These are phyloP conservation scores for Hystrix brachyura DNA, from an alignment of 2,113 vertebrate species.

Conservation along the genomic window DNA sequence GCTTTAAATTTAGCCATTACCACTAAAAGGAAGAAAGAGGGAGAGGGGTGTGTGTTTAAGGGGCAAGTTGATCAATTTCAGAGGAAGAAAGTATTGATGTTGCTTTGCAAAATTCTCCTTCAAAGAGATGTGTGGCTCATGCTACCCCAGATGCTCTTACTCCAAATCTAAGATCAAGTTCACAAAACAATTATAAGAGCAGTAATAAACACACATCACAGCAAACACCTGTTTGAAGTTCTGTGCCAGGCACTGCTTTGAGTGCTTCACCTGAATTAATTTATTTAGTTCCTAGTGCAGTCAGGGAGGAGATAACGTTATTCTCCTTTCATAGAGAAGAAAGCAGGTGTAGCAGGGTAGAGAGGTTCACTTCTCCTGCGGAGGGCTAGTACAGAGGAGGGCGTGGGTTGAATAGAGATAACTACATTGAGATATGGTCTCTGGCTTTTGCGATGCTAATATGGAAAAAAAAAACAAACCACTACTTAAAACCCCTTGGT, in stretches of 20 bases:
- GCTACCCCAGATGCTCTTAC: neutral
- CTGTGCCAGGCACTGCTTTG: neutral
- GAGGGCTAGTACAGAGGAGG: neutral
- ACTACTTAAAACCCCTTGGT: neutral
- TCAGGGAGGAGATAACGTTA: neutral
- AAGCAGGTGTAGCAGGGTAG: neutral
- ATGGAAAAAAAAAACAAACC: neutral
- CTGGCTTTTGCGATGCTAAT: neutral
- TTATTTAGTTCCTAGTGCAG: neutral
- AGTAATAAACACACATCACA: neutral
- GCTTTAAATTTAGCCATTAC: neutral
- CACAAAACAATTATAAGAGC: neutral
- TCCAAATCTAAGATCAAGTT: neutral
- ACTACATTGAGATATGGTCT: neutral
- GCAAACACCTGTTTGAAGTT: neutral
- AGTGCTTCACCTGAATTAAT: neutral
- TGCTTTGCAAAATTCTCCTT: constrained; percentile 18
- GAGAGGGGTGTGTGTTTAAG: neutral
- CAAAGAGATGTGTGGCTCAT: neutral
- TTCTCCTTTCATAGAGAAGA: neutral
- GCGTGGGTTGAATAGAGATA: neutral
- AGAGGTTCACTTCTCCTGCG: neutral
- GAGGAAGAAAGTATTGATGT: constrained; percentile 4
- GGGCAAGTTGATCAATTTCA: neutral
- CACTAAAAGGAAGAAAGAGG: neutral